Base-by-base conservation (phyloP, 1,140 invertebrate species). In the Platyura marginata region DNA sequence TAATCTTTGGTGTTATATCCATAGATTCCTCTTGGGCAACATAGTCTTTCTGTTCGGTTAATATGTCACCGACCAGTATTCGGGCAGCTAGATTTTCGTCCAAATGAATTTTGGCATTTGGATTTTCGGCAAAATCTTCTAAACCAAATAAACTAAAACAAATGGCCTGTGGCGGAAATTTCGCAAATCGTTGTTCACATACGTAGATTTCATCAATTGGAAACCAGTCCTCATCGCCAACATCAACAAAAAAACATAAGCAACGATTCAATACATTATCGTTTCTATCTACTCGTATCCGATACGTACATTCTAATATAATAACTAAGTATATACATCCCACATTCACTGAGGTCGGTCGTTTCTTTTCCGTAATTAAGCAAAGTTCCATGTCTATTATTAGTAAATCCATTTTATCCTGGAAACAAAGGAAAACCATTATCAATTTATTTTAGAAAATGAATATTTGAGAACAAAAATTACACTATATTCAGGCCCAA, bases 91-190 rank as follows among this genome's bases (percentile, higher is more conserved):
- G 39, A 22, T 53, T 47, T 11, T 49, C 44, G 6, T 47, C 32
- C 21, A 61, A 40, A 21, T 51, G 49, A 6, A 43, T 21, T 29
- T 47, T 45, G 1, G 56, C 53, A 46, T 56, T 49, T 3, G 55
- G 58, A 50, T 59, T 53, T 21, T 52, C 57, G 32, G 49, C 56
- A n/a, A 59, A 61, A 43, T 61, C 60, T 35, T 61, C 58, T 35
- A 61, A 20, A 0, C 55, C 58, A 32, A 57, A 61, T 44, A 61
- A 47, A 21, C 51, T 52, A 1, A 61, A 45, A 10, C 55, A 55
- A 1, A 61, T 48, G 2, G 55, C 59, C 42, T 61, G 59, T 10
- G 54, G 44, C 1, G 59, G 51, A 4, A 61, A 49, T 16, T 41
- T 41, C 13, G 59, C 39, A 34, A 58, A 59, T 18, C 52, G 41